These are phyloP conservation scores for Lanius collurio DNA, from an alignment of 2,113 vertebrate species.

Conservation along the genomic window DNA sequence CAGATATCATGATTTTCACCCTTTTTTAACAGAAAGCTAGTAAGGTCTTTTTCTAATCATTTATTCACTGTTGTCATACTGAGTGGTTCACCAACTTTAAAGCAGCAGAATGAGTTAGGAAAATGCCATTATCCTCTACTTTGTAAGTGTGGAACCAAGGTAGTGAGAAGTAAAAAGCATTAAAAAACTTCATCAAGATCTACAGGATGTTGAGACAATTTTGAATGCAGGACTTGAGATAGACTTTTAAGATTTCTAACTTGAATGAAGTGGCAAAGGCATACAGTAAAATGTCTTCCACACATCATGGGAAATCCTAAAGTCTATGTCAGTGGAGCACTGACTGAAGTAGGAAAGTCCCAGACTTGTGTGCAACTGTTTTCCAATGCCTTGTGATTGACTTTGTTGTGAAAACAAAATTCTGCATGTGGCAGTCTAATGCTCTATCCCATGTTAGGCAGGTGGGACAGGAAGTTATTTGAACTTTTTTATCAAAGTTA, in stretches of 20 bases:
- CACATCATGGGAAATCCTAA: neutral
- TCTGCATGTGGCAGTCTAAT: neutral
- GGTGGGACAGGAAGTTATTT: neutral
- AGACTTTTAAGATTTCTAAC: neutral
- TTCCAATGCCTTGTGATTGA: neutral
- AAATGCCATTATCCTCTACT: neutral
- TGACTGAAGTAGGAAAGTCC: neutral
- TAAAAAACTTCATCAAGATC: neutral
- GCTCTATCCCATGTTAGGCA: neutral
- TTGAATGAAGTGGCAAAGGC: neutral
- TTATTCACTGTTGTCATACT: neutral
- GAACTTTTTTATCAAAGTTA: neutral
- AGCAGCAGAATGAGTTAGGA: neutral
- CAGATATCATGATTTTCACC: neutral
- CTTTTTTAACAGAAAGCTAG: neutral
- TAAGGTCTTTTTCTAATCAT: neutral
- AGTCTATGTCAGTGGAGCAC: neutral
- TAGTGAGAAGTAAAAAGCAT: neutral
- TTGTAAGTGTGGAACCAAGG: constrained; percentile 3
- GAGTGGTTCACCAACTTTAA: neutral
- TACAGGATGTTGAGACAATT: neutral
- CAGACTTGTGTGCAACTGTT: neutral
- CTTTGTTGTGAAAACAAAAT: neutral
- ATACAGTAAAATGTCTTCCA: neutral
- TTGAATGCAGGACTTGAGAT: neutral